Evolutionary conservation across 2,888 invertebrate genomes (phyloP).

Genomic region (Atherix ibis): DNA sequence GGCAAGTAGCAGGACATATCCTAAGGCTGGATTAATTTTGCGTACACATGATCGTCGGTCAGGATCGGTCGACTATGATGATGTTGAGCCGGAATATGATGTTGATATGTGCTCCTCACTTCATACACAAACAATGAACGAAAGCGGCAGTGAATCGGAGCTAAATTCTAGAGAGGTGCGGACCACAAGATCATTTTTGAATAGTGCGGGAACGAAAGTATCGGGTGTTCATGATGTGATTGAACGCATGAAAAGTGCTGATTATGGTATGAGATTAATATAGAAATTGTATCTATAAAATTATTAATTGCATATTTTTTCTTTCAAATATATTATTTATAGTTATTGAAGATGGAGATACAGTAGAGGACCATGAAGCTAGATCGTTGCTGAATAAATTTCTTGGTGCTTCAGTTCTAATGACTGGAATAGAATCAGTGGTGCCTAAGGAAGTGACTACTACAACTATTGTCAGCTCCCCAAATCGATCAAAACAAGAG

Average conservation of each 20-base stretch:
- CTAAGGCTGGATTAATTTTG: slow-evolving; percentile 59
- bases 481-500: slow-evolving; percentile 21
- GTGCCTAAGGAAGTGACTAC: slow-evolving; percentile 20
- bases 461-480: slow-evolving; percentile 12
- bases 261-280: slow-evolving; percentile 38
- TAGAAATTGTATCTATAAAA: neutral
- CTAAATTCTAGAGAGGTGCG: too few species aligned
- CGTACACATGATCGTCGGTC: slow-evolving; percentile 36
- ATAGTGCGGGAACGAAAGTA: slow-evolving; percentile 47
- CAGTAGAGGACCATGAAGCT: slow-evolving; percentile 51
- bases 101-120: slow-evolving; percentile 17
- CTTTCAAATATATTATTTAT: slow-evolving; percentile 7
- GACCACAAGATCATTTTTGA: slow-evolving; percentile 46
- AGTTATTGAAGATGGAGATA: slow-evolving; percentile 51
- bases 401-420: slow-evolving; percentile 63
- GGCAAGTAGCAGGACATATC: slow-evolving; percentile 32
- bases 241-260: slow-evolving; percentile 61
- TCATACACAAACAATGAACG: slow-evolving; percentile 12
- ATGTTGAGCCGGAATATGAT: slow-evolving; percentile 13
- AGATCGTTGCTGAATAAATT: slow-evolving; percentile 67
- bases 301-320: too few species aligned
- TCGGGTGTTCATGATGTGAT: slow-evolving; percentile 61
- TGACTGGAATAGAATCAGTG: slow-evolving; percentile 55
- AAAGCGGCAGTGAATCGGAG: slow-evolving; percentile 21
- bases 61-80: slow-evolving; percentile 7